phyloP scores from a whole-genome alignment of 2,797 vertebrate species.

The Sternarchorhynchus goeldii region DNA sequence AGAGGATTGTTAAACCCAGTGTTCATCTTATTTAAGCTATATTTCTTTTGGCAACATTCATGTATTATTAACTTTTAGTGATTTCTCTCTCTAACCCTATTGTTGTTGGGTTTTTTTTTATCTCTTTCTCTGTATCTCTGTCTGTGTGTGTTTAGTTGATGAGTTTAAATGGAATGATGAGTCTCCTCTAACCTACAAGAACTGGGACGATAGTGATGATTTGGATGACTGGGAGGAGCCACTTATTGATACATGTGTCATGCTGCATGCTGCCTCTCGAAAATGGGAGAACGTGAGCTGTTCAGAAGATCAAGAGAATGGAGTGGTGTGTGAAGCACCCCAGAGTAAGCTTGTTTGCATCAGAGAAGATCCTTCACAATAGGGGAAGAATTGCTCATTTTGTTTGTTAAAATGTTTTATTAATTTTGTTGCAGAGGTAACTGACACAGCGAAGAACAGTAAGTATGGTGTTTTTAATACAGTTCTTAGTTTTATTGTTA shows the following conservation, averaged over 20 bases:
- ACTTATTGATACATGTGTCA: slow-evolving; percentile 75
- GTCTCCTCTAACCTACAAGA: slow-evolving; percentile 72
- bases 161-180: slow-evolving; percentile 80
- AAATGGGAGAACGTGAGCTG: slow-evolving; percentile 83
- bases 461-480: slow-evolving; percentile 54
- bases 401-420: slow-evolving; percentile 7
- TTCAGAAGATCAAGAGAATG: slow-evolving; percentile 70
- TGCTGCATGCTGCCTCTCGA: slow-evolving; percentile 77
- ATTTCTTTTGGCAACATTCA: neutral
- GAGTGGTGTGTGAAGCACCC: slow-evolving; percentile 78
- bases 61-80: neutral
- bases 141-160: slow-evolving; percentile 67
- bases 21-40: too few relatives aligned
- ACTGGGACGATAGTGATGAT: slow-evolving; percentile 74
- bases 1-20: too few relatives aligned
- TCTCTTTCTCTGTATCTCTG: neutral
- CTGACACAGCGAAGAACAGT: slow-evolving; percentile 61
- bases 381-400: neutral
- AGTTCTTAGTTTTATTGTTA: neutral
- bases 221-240: slow-evolving; percentile 58
- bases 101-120: neutral
- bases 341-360: slow-evolving; percentile 69
- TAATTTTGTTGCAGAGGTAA: slow-evolving; percentile 59
- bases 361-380: neutral
- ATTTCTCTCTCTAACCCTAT: slow-evolving; percentile 7